Evolutionary conservation across 2,113 vertebrate species (phyloP).

Genomic region (Acanthisitta chloris): DNA sequence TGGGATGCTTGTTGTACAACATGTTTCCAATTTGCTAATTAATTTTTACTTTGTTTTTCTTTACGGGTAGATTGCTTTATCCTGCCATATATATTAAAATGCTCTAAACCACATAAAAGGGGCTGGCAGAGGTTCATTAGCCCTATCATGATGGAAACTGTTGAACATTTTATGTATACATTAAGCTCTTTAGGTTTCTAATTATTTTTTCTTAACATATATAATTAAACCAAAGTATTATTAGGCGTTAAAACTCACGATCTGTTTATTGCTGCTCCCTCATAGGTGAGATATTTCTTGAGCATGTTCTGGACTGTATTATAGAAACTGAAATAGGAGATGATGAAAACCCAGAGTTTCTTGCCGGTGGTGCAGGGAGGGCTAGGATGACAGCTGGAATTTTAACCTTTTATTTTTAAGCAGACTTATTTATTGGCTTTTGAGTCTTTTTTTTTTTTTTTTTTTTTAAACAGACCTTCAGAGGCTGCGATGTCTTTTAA

Average conservation of each 20-base stretch:
- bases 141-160: background rate
- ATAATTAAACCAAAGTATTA: background rate
- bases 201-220: background rate
- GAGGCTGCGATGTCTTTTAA: background rate
- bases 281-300: constrained; percentile 15
- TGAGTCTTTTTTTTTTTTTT: background rate
- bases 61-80: background rate
- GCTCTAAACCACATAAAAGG: constrained; percentile 34
- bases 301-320: background rate
- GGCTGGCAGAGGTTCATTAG: background rate
- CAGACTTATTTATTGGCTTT: background rate
- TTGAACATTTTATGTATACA: background rate
- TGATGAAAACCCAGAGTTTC: background rate
- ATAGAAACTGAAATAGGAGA: background rate
- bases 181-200: background rate
- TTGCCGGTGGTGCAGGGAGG: background rate
- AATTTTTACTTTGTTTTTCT: constrained; percentile 28
- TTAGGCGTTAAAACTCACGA: background rate
- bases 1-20: background rate
- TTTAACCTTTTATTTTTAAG: background rate
- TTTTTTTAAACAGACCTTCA: background rate
- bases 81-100: constrained; percentile 5
- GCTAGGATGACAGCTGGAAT: background rate
- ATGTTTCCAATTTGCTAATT: constrained; percentile 25
- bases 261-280: constrained; percentile 7